Conservation (phyloP, 2,797 vertebrate genomes). For the Falco novaeseelandiae region DNA sequence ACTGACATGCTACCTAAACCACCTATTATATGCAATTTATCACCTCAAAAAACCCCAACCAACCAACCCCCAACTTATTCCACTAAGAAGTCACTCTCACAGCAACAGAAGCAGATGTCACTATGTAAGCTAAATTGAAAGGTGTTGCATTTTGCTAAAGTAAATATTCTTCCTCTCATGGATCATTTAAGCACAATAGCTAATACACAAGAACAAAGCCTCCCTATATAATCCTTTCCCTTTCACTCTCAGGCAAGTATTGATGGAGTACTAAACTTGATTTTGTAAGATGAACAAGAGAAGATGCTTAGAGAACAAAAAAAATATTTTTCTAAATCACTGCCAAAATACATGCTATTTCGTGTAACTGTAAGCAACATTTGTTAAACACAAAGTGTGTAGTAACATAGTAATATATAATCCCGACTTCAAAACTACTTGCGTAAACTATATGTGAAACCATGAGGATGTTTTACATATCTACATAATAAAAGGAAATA, state of each 20-base stretch:
- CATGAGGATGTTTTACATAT: neutral
- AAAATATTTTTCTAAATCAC: neutral
- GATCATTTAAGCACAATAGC: neutral
- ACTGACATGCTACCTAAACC: neutral
- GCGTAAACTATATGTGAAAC: neutral
- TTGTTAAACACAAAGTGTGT: neutral
- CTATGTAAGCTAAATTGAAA: neutral
- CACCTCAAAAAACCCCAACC: neutral
- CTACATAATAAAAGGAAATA: neutral
- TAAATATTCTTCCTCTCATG: neutral
- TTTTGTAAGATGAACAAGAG: neutral
- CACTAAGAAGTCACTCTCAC: neutral
- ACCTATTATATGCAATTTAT: neutral
- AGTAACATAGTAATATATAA: neutral
- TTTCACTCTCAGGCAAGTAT: neutral
- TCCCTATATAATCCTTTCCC: neutral
- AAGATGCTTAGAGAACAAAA: neutral
- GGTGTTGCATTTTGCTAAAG: neutral
- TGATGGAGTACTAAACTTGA: neutral
- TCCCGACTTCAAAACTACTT: neutral
- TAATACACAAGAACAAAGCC: neutral
- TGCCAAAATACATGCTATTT: neutral
- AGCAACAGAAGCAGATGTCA: neutral
- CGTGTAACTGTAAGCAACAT: neutral
- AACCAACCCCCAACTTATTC: neutral